These are phyloP conservation scores for Heliconius charithonia DNA, from an alignment of 2,888 invertebrate species.

Conservation along the genomic window DNA sequence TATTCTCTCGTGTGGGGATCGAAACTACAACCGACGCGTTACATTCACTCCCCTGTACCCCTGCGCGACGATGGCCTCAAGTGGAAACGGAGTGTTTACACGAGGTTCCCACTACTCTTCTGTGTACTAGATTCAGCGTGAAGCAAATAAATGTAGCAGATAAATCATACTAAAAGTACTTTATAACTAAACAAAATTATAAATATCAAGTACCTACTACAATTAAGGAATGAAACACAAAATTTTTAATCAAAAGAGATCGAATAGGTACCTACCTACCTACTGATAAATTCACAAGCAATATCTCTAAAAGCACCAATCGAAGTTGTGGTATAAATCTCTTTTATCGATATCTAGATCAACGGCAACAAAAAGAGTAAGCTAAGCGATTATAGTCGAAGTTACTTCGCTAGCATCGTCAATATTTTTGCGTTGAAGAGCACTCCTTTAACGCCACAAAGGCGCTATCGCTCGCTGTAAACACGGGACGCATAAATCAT, in stretches of 20 bases:
- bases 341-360: slow-evolving; percentile 27
- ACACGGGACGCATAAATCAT: slow-evolving; percentile 73
- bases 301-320: slow-evolving; percentile 22
- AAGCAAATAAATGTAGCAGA: too few relatives aligned
- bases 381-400: slow-evolving; percentile 59
- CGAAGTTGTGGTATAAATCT: slow-evolving; percentile 17
- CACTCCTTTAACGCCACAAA: slow-evolving; percentile 61
- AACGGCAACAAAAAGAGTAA: slow-evolving; percentile 16
- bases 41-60: too few relatives aligned
- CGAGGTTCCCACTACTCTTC: too few relatives aligned
- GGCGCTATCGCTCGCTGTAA: slow-evolving; percentile 63
- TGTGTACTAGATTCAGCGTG: too few relatives aligned
- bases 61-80: too few relatives aligned
- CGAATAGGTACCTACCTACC: not conserved
- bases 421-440: slow-evolving; percentile 60
- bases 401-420: slow-evolving; percentile 64
- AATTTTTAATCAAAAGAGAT: not conserved
- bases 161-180: not conserved
- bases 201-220: not conserved
- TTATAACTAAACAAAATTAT: not conserved
- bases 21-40: too few relatives aligned
- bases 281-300: not conserved
- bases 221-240: not conserved
- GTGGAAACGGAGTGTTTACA: too few relatives aligned
- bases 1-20: too few relatives aligned